Evolutionary conservation across 2,888 invertebrate species (phyloP), one percentile per base, ranked within the genome.

Genomic region (Drosophila neutralis): DNA sequence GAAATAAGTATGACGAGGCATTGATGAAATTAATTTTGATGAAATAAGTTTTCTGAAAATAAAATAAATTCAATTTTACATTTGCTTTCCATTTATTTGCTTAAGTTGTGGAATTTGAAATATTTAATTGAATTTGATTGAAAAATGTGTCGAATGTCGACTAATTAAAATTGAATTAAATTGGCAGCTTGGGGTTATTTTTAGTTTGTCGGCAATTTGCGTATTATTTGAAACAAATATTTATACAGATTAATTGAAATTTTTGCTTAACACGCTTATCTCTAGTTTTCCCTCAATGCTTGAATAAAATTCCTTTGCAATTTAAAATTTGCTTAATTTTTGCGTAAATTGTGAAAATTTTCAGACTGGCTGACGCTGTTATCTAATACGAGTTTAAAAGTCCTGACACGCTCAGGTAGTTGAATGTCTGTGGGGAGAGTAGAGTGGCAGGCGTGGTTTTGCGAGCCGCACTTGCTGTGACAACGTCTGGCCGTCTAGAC

Each of bases 401-500:
- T 58, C 33, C 11, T n/a, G 31, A 13, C 48, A 33, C 58, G n/a
- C 29, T 33, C 40, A 59, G 72, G 35, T 63, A 33, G 40, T 51
- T 54, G 51, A 62, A 18, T 40, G 53, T 0, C 15, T 24, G 13
- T 6, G 27, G n/a, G 15, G 0, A 13, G 13, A 18, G 29, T 36
- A 8, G 40, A n/a, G 8, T 18, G 40, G 24, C 4, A 1, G 4
- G 2, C 2, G 45, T 24, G 15, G 4, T 29, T 4, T 24, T 15
- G 6, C 1, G 18, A 31, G 35, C 61, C 38, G 70, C 29, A 49
- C 53, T 66, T 80, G 81, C 73, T 78, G 87, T 71, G 66, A 65
- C 76, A 69, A 33, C 52, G 76, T 70, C 77, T 81, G 87, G 75
- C 56, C 62, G 85, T 86, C 85, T 86, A 86, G 85, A 86, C 86